Conservation (phyloP, 2,797 vertebrate species). For the Tiaroga cobitis region DNA sequence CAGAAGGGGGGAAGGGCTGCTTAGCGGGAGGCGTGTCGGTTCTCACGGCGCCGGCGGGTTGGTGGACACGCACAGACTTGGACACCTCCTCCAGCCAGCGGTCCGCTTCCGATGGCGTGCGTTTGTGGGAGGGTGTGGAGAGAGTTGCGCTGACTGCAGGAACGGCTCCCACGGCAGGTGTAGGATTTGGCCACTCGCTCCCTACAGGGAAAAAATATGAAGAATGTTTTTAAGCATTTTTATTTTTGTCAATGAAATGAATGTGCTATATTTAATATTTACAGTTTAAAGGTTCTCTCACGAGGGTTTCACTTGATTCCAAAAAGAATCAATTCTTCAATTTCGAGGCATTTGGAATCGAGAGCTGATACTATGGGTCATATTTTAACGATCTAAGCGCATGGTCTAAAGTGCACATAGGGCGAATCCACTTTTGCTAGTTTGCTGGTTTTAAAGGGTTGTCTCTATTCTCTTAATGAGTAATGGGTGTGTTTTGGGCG, state of each 20-base stretch:
- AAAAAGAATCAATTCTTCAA: background rate
- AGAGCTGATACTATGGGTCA: background rate
- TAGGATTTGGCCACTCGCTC: conserved; percentile 79
- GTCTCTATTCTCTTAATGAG: no score
- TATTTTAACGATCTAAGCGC: no score
- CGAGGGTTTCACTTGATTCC: background rate
- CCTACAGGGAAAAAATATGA: conserved; percentile 66
- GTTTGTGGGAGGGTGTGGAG: conserved; percentile 80
- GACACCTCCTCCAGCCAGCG: conserved; percentile 97
- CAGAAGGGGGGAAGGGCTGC: conserved; percentile 39
- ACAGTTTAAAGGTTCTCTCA: background rate
- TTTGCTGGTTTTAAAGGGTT: no score
- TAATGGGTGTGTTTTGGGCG: no score
- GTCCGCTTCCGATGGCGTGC: conserved; percentile 95
- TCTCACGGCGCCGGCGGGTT: conserved; percentile 65
- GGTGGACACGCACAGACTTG: conserved; percentile 88
- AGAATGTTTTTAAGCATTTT: background rate
- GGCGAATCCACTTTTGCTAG: no score
- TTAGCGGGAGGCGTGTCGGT: conserved; percentile 56
- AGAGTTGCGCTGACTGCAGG: conserved; percentile 68
- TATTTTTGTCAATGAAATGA: no score
- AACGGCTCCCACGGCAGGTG: conserved; percentile 66
- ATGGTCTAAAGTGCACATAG: no score
- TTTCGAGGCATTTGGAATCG: background rate
- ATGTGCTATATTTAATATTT: no score